phyloP scores from a whole-genome alignment of 1,140 invertebrate genomes.

The Aphelinus certus region DNA sequence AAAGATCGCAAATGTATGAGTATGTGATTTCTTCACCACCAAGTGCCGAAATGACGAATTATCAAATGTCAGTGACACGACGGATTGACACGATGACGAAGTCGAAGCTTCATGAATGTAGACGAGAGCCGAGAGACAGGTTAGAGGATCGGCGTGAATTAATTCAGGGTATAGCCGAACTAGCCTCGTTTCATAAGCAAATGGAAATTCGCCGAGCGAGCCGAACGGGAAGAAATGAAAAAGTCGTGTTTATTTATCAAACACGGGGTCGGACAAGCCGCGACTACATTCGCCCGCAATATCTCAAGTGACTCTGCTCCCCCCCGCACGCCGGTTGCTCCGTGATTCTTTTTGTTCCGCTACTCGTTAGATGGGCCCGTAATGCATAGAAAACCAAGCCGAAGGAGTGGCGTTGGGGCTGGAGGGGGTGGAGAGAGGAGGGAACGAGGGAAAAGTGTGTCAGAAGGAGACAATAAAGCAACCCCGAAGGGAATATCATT shows the following conservation, averaged over 20 bases:
- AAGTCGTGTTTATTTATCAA: neutral
- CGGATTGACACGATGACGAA: no score
- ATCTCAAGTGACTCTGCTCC: neutral
- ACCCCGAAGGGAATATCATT: slow-evolving; percentile 23
- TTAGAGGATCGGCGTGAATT: no score
- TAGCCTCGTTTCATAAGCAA: neutral
- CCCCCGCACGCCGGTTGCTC: no score
- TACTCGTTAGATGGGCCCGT: slow-evolving; percentile 4
- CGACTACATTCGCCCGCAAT: slow-evolving; percentile 7
- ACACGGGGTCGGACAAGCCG: neutral
- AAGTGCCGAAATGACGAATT: no score
- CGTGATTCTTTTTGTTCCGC: neutral
- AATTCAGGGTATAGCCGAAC: no score
- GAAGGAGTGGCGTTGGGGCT: neutral
- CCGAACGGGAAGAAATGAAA: neutral
- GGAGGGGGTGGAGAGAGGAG: no score
- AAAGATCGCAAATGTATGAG: no score
- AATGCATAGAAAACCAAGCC: slow-evolving; percentile 31
- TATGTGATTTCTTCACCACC: no score
- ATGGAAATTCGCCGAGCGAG: neutral
- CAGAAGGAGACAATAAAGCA: slow-evolving; percentile 18
- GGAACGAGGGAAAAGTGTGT: slow-evolving; percentile 8
- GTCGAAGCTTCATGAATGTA: no score
- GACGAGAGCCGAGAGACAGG: no score
- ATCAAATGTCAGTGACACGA: no score